Conservation (phyloP, 2,888 invertebrate genomes). For the Norana najaformis region DNA sequence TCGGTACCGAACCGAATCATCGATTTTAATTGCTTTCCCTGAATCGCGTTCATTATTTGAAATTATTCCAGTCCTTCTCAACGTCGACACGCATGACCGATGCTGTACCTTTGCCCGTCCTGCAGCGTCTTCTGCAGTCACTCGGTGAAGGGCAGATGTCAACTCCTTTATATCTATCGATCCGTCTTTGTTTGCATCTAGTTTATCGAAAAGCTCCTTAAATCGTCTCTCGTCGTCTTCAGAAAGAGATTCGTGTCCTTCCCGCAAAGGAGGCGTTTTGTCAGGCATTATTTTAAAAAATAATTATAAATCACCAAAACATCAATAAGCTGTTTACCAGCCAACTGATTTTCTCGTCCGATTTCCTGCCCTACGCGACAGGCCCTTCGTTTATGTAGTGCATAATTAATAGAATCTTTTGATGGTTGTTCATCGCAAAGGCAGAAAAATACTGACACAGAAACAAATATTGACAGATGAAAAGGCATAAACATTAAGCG, state of each 20-base stretch:
- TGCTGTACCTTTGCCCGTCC: slow-evolving; percentile 27
- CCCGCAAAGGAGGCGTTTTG: neutral
- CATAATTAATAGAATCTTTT: neutral
- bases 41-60: neutral
- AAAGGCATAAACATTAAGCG: no score
- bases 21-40: neutral
- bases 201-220: slow-evolving; percentile 36
- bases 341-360: neutral
- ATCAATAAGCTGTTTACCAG: neutral
- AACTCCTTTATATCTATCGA: slow-evolving; percentile 41
- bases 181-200: slow-evolving; percentile 45
- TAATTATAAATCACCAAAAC: slow-evolving; percentile 16
- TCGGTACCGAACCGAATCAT: no score
- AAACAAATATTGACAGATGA: neutral
- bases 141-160: slow-evolving; percentile 35
- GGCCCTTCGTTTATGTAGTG: neutral
- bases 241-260: neutral
- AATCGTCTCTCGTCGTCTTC: slow-evolving; percentile 37
- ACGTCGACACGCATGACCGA: neutral
- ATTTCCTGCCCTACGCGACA: neutral
- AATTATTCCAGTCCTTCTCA: neutral
- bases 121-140: slow-evolving; percentile 34
- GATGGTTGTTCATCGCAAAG: neutral
- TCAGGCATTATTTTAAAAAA: slow-evolving; percentile 20
- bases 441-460: neutral